Percentiles rank a stretch among this genome's conserved stretches.
Conservation (phyloP, 2,888 invertebrate genomes). For the Osmoderma eremita region DNA sequence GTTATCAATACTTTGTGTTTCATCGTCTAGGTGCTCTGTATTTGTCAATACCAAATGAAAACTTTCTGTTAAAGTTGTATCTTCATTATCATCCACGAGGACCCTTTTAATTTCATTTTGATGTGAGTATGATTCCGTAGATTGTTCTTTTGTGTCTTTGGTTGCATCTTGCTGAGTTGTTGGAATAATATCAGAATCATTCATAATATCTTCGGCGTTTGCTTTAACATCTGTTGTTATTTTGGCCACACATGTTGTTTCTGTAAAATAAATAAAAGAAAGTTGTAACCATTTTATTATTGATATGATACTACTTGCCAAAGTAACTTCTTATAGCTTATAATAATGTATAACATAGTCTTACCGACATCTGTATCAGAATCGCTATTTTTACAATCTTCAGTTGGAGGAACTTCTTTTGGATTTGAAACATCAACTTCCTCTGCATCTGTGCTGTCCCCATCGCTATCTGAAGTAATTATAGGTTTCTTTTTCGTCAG, state of each 20-base stretch:
- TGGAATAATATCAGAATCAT: slow-evolving; percentile 38
- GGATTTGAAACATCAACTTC: background rate
- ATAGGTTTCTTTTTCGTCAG: slow-evolving; percentile 16
- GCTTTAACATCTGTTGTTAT: background rate
- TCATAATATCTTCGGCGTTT: background rate
- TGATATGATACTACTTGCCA: no score
- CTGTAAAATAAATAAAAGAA: background rate
- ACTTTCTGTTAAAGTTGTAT: slow-evolving; percentile 17
- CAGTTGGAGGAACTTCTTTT: background rate
- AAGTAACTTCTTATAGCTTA: background rate
- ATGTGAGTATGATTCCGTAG: background rate
- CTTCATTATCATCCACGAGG: background rate
- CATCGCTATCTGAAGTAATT: slow-evolving; percentile 19
- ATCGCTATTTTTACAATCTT: background rate
- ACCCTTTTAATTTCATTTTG: background rate
- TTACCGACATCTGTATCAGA: background rate
- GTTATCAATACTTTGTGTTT: background rate
- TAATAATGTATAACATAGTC: background rate
- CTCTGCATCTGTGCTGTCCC: slow-evolving; percentile 25
- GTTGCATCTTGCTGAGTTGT: slow-evolving; percentile 27
- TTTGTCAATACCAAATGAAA: slow-evolving; percentile 20
- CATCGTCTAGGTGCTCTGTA: background rate
- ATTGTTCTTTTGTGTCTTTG: background rate
- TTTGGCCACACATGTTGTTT: slow-evolving; percentile 5
- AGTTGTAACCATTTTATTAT: no score